These are phyloP conservation scores for Leontopithecus rosalia DNA, from an alignment of 2,797 vertebrate genomes.

Conservation along the genomic window DNA sequence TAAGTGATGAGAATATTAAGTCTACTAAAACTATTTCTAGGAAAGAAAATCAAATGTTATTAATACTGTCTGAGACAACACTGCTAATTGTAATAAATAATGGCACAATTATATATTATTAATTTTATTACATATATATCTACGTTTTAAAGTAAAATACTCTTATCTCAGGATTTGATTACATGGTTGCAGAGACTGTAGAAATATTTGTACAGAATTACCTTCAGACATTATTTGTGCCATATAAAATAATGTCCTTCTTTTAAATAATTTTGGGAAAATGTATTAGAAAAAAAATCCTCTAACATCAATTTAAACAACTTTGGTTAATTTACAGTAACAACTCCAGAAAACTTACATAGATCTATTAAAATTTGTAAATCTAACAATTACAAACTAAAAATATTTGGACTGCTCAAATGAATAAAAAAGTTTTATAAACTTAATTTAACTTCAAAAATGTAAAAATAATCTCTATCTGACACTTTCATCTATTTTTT, in stretches of 20 bases:
- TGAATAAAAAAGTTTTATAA: background rate
- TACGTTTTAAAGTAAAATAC: background rate
- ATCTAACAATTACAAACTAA: background rate
- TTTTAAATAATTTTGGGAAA: background rate
- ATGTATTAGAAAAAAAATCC: background rate
- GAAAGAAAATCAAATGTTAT: background rate
- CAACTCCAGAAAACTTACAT: background rate
- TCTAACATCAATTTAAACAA: background rate
- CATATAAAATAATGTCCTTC: background rate
- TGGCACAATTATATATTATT: background rate
- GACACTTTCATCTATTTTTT: background rate
- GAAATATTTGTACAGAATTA: background rate
- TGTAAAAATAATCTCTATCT: background rate
- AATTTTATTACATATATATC: background rate
- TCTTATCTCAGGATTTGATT: background rate
- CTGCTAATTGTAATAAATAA: background rate
- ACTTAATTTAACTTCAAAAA: conserved; percentile 24
- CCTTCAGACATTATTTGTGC: background rate
- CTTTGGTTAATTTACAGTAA: background rate
- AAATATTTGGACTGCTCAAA: background rate
- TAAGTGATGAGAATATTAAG: background rate
- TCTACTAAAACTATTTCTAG: background rate
- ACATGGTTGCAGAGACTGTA: background rate
- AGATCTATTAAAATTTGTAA: background rate
- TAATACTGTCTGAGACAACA: background rate